These are phyloP conservation scores for Panopea generosa DNA, from an alignment of 2,888 invertebrate species.

Conservation along the genomic window DNA sequence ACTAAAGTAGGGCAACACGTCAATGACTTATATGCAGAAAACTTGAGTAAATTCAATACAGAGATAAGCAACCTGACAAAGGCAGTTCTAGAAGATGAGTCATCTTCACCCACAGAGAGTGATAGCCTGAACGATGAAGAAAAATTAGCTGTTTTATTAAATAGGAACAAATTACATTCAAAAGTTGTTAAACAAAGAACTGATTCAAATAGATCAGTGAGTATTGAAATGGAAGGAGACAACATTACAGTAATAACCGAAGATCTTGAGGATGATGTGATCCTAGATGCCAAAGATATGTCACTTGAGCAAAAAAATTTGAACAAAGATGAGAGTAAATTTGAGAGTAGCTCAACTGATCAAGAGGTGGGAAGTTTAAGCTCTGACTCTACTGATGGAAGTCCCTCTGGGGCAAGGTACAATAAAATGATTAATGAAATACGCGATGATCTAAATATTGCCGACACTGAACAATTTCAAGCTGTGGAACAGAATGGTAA, in stretches of 20 bases:
- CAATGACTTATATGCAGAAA: conserved; percentile 74
- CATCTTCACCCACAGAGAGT: conserved; percentile 65
- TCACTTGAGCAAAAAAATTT: conserved; percentile 65
- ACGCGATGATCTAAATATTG: conserved; percentile 15
- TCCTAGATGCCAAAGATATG: conserved; percentile 42
- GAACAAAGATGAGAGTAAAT: conserved; percentile 73
- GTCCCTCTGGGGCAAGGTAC: conserved; percentile 70
- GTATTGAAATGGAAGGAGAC: conserved; percentile 85
- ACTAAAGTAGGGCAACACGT: conserved; percentile 75
- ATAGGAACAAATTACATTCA: conserved; percentile 74
- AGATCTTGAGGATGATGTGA: conserved; percentile 70
- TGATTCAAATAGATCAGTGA: conserved; percentile 72
- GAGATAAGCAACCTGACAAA: conserved; percentile 64
- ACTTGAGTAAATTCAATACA: conserved; percentile 64
- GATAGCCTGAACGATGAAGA: conserved; percentile 78
- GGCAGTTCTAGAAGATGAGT: conserved; percentile 47
- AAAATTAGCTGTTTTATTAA: conserved; percentile 75
- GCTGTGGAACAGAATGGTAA: not conserved
- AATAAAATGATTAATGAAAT: conserved; percentile 68
- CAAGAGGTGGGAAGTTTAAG: conserved; percentile 73
- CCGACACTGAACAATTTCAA: conserved; percentile 22
- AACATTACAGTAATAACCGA: conserved; percentile 83
- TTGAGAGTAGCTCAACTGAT: conserved; percentile 75
- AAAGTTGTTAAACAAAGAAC: conserved; percentile 67
- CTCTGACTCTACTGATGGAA: conserved; percentile 76